phyloP scores from a whole-genome alignment of 2,113 vertebrate genomes.

The Malurus cyaneus region DNA sequence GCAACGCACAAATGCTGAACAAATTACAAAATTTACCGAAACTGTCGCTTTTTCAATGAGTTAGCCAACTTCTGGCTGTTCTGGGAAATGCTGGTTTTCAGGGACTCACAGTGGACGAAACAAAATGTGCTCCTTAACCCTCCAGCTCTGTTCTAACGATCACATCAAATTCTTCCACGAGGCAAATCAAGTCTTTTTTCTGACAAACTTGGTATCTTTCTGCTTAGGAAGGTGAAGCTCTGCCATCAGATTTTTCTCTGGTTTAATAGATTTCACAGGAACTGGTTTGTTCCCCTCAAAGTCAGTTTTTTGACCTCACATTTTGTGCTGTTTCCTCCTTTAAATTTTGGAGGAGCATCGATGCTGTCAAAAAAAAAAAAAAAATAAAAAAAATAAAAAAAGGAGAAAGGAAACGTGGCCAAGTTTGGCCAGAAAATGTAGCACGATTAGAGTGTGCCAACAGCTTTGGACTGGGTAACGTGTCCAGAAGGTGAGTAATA shows the following conservation, averaged over 20 bases:
- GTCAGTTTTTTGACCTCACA: background rate
- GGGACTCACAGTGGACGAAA: background rate
- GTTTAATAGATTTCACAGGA: background rate
- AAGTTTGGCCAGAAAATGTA: background rate
- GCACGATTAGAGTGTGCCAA: background rate
- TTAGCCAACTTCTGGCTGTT: background rate
- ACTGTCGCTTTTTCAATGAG: constrained; percentile 1
- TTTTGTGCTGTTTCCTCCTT: background rate
- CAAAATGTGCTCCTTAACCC: background rate
- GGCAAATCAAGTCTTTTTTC: background rate
- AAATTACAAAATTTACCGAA: constrained; percentile 18
- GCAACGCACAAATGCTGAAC: background rate
- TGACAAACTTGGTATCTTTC: background rate
- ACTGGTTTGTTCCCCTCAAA: background rate
- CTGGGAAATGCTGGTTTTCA: background rate
- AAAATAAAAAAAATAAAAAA: background rate
- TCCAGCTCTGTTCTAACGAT: background rate
- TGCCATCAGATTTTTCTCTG: background rate
- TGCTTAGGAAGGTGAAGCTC: background rate
- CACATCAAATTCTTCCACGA: background rate
- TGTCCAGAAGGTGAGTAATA: background rate
- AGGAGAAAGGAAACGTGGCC: background rate
- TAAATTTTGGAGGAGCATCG: background rate
- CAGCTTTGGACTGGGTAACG: constrained; percentile 20
- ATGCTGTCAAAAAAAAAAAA: background rate